Percentiles rank a stretch among this genome's conserved stretches.
Evolutionary conservation across 2,113 vertebrate species (phyloP).

Genomic region (Leiothrix lutea): DNA sequence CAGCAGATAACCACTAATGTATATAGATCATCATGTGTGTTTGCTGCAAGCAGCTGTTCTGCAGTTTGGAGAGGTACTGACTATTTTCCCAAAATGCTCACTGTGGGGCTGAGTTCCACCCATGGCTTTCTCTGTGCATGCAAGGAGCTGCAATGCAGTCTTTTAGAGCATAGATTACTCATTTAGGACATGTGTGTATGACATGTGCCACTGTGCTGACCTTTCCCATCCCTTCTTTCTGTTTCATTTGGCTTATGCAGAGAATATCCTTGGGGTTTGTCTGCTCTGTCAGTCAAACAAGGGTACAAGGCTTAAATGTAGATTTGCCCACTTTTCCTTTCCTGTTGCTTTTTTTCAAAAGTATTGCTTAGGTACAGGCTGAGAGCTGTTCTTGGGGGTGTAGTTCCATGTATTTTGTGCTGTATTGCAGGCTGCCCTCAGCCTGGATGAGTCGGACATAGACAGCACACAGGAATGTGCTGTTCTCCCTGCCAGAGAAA

Average conservation of each 20-base stretch:
- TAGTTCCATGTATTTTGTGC: neutral
- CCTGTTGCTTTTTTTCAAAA: neutral
- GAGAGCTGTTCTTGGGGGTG: neutral
- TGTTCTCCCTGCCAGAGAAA: neutral
- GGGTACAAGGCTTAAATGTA: neutral
- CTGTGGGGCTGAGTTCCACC: neutral
- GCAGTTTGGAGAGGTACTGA: neutral
- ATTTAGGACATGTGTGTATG: neutral
- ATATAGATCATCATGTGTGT: neutral
- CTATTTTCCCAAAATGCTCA: neutral
- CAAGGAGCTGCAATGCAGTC: conserved; percentile 35
- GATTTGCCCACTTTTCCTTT: neutral
- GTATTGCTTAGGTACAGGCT: neutral
- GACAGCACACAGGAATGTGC: neutral
- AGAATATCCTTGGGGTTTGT: neutral
- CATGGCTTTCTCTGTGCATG: neutral
- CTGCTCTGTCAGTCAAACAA: neutral
- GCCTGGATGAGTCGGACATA: neutral
- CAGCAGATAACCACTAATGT: conserved; percentile 11
- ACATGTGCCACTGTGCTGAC: neutral
- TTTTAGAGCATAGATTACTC: neutral
- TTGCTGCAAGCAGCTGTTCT: conserved; percentile 1
- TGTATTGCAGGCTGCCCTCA: neutral
- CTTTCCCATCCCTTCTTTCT: conserved; percentile 2
- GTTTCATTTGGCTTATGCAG: neutral